A percentile compares a stretch with the other conserved stretches of the same genome.
Conservation (phyloP, 2,113 vertebrate genomes). For the Anarrhichthys ocellatus region DNA sequence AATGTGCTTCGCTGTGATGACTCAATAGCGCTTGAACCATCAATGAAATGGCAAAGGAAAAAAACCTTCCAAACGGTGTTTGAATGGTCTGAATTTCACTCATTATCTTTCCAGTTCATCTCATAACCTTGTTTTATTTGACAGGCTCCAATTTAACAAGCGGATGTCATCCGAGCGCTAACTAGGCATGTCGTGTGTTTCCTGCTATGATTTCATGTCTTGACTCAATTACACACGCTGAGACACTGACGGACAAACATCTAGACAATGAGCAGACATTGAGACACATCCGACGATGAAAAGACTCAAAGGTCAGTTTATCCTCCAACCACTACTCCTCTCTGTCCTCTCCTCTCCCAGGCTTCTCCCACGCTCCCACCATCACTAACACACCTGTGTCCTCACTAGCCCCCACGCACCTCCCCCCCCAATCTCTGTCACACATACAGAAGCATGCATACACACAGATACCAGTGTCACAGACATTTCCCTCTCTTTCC, state of each 20-base stretch:
- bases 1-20: constrained; percentile 72
- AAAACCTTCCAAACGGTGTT: constrained; percentile 6
- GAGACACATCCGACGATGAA: constrained; percentile 28
- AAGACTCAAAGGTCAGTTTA: constrained; percentile 60
- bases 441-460: constrained; percentile 43
- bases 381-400: constrained; percentile 74
- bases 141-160: constrained; percentile 52
- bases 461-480: constrained; percentile 57
- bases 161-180: constrained; percentile 56
- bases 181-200: constrained; percentile 39
- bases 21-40: constrained; percentile 60
- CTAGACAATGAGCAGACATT: constrained; percentile 28
- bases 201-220: constrained; percentile 61
- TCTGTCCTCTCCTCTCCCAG: constrained; percentile 19
- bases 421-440: constrained; percentile 36
- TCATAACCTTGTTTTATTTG: constrained; percentile 61
- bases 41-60: constrained; percentile 48
- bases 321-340: constrained; percentile 6
- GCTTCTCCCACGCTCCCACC: constrained; percentile 68
- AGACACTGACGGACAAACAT: constrained; percentile 33
- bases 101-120: constrained; percentile 59
- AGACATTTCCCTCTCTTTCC: constrained; percentile 13
- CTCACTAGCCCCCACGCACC: constrained; percentile 51
- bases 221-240: constrained; percentile 46
- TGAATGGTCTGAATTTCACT: constrained; percentile 48